Evolutionary conservation across 2,888 invertebrate genomes (phyloP).

Genomic region (Apodemia duryi): DNA sequence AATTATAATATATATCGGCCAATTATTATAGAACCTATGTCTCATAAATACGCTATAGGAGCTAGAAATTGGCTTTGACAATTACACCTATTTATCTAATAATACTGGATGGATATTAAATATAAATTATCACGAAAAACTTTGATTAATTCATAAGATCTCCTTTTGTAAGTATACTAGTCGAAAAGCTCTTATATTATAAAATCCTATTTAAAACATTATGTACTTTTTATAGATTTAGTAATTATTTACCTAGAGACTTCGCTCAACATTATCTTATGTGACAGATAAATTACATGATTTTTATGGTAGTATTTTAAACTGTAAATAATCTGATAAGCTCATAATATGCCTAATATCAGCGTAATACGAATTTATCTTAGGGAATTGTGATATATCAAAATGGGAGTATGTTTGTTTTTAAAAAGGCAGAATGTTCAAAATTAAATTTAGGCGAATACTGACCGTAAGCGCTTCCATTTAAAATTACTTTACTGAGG

Average conservation of each 20-base stretch:
- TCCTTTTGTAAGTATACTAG: slow-evolving; percentile 71
- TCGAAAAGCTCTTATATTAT: slow-evolving; percentile 74
- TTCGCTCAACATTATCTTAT: slow-evolving; percentile 49
- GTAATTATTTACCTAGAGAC: slow-evolving; percentile 55
- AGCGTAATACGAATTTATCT: slow-evolving; percentile 14
- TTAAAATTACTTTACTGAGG: slow-evolving; percentile 5
- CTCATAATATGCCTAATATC: slow-evolving; percentile 18
- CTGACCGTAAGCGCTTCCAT: not conserved
- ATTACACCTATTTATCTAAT: slow-evolving; percentile 71
- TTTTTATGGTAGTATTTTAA: slow-evolving; percentile 19
- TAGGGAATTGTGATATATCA: slow-evolving; percentile 8
- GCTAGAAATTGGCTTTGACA: slow-evolving; percentile 58
- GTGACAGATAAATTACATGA: slow-evolving; percentile 40
- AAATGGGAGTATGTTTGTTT: slow-evolving; percentile 5
- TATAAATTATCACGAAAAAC: slow-evolving; percentile 71
- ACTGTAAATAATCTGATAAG: slow-evolving; percentile 24
- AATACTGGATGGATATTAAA: slow-evolving; percentile 77
- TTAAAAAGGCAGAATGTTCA: not conserved
- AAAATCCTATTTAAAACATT: slow-evolving; percentile 52
- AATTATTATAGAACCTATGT: slow-evolving; percentile 50
- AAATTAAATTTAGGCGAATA: not conserved
- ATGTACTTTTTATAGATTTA: slow-evolving; percentile 58
- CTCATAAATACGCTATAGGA: slow-evolving; percentile 59
- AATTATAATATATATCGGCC: slow-evolving; percentile 38
- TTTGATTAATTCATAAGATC: slow-evolving; percentile 73